Conservation (phyloP, 2,113 vertebrate genomes). For the Alligator sinensis region DNA sequence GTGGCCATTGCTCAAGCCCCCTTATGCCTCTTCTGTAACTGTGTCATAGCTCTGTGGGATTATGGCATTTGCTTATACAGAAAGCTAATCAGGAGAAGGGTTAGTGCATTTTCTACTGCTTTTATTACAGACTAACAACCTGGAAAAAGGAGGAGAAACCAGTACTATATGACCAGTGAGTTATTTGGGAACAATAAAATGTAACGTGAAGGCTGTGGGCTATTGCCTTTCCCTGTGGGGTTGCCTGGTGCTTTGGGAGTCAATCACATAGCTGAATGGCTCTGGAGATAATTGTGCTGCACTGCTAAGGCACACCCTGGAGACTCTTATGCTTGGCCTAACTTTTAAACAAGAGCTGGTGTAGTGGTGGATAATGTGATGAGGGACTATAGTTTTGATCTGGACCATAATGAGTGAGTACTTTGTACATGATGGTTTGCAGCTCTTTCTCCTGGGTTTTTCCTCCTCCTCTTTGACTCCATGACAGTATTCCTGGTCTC, state of each 20-base stretch:
- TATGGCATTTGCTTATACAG: background rate
- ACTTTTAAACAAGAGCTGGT: background rate
- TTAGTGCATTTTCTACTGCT: background rate
- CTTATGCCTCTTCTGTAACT: background rate
- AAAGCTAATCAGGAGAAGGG: background rate
- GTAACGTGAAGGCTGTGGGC: background rate
- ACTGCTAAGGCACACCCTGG: background rate
- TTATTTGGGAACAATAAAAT: background rate
- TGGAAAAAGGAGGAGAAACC: background rate
- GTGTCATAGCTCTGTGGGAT: background rate
- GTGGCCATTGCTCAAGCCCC: background rate
- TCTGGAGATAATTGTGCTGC: background rate
- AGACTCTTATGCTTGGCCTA: background rate
- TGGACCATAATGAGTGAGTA: too few relatives aligned
- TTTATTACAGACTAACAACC: background rate
- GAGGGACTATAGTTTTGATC: too few relatives aligned
- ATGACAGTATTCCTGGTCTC: too few relatives aligned
- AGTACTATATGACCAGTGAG: background rate
- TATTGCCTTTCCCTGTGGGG: background rate
- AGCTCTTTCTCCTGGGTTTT: too few relatives aligned
- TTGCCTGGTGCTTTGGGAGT: background rate
- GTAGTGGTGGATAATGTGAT: too few relatives aligned
- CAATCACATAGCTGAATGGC: fast-evolving
- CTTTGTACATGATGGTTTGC: too few relatives aligned
- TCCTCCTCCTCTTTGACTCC: too few relatives aligned